Evolutionary conservation across 2,113 vertebrate species (phyloP), one percentile per base, ranked within the genome.

Genomic region (Salvelinus sp.): DNA sequence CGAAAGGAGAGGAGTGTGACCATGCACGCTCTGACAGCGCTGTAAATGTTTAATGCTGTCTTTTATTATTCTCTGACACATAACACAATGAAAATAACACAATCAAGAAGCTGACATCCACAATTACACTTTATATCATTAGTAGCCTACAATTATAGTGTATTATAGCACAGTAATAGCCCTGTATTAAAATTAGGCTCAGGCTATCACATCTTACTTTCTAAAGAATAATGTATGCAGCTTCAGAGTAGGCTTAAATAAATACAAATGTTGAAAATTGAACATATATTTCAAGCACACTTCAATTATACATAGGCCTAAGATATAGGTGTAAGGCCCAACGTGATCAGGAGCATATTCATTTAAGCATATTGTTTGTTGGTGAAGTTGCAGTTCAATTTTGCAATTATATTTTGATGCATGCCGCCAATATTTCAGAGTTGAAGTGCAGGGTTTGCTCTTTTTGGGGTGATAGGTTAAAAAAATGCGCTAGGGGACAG

Each of bases 401-500:
- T 54, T 4, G 50, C 16, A 54, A 16, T 54, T 18, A 54, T 44
- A 44, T 62, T 62, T 62, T n/a, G 58, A 62, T 62, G 13, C 13
- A 62, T 23, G 58, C 3, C 50, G 28, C 3, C 30, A 23, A 65
- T 65, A 68, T 20, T 20, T 7, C 23, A 33, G 66, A 16, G 28
- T 66, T 48, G 16, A 58, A 38, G 14, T 27, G 6, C 22, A 44
- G 38, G 75, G 27, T 75, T 78, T 84, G 78, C 83, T 88, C 86
- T 89, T 20, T 28, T 27, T 33, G 25, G 30, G 83, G 88, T 88
- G 89, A 90, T 87, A 87, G 84, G 81, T 79, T 79, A 72, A 92
- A 92, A 92, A 89, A 91, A 44, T 12, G 81, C 91, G 87, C 89
- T 70, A 87, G 87, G 91, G 88, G 89, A 92, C 91, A 93, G 93